Evolutionary conservation across 2,113 vertebrate species (phyloP).

Genomic region (Porphyrio hochstetteri): DNA sequence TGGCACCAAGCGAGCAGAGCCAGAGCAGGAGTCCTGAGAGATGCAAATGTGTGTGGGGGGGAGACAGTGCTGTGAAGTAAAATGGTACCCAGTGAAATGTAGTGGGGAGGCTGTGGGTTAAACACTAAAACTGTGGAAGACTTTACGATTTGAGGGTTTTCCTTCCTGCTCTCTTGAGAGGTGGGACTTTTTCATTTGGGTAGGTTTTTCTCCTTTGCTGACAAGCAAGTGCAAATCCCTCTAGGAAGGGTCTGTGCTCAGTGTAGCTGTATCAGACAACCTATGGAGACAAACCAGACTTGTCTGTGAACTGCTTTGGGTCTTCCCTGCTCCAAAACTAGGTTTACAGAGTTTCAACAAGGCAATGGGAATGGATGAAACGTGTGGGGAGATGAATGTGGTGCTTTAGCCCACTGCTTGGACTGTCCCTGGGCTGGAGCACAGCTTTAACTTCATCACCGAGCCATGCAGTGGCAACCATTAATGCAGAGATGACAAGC

Average conservation of each 20-base stretch:
- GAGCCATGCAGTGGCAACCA: neutral
- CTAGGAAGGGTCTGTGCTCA: neutral
- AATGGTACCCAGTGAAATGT: neutral
- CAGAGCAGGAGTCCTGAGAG: neutral
- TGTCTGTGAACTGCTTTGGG: too few relatives aligned
- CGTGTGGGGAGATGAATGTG: rapidly evolving
- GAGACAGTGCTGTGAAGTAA: neutral
- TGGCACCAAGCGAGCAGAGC: neutral
- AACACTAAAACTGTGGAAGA: neutral
- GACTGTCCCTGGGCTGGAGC: neutral
- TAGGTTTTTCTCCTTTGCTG: neutral
- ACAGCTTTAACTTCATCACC: neutral
- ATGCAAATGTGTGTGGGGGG: neutral
- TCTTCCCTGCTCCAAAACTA: too few relatives aligned
- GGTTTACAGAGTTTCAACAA: neutral
- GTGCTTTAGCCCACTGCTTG: neutral
- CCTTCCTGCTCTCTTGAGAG: neutral
- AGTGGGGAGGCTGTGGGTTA: neutral
- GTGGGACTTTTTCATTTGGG: neutral
- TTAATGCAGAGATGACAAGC: neutral
- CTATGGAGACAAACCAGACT: neutral
- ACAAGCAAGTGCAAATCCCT: neutral
- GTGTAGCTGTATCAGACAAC: neutral
- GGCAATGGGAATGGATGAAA: too few relatives aligned
- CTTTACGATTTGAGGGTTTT: neutral